phyloP scores from a whole-genome alignment of 1,140 invertebrate species.

The Bombus haemorrhoidalis region DNA sequence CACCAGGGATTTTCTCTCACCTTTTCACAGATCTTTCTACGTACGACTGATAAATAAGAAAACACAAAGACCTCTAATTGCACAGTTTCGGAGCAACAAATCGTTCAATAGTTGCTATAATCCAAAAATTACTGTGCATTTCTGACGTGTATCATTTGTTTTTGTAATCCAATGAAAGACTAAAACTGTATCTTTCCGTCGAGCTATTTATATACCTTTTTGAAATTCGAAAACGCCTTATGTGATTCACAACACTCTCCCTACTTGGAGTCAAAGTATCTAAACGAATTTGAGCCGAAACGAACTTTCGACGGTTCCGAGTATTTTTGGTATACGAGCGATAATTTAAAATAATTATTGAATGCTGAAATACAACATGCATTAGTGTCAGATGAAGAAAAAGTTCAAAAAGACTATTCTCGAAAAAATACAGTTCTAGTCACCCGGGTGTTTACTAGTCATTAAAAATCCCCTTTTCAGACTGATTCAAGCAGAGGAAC shows the following conservation, averaged over 20 bases:
- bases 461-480: conserved; percentile 8
- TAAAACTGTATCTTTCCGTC: background rate
- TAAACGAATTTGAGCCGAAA: background rate
- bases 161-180: background rate
- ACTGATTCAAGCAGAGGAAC: conserved; percentile 24
- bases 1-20: no score
- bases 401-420: background rate
- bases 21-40: background rate
- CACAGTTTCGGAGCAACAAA: background rate
- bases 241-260: background rate
- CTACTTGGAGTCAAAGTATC: conserved; percentile 22
- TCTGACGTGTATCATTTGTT: background rate
- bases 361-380: background rate
- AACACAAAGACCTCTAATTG: background rate
- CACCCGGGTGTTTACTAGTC: background rate
- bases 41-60: background rate
- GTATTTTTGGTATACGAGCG: background rate
- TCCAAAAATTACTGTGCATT: background rate
- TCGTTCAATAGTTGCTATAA: background rate
- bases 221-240: background rate
- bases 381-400: background rate
- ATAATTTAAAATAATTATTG: background rate
- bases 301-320: background rate
- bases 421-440: background rate
- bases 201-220: background rate